Percentiles rank a stretch among this genome's conserved stretches.
Conservation (phyloP, 2,888 invertebrate species). For the Mesoligia furuncula region DNA sequence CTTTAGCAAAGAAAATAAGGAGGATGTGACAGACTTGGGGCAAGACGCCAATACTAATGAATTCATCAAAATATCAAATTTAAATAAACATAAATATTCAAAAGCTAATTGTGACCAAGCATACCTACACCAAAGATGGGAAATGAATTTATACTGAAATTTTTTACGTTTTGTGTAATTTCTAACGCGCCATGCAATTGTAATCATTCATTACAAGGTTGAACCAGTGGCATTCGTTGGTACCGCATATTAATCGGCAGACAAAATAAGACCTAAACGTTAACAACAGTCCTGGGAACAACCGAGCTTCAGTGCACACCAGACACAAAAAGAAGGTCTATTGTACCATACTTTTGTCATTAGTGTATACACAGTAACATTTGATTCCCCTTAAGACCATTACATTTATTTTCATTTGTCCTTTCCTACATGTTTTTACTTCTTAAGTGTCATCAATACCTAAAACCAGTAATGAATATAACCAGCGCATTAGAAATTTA, state of each 20-base stretch:
- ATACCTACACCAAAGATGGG: constrained; percentile 42
- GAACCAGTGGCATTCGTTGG: background rate
- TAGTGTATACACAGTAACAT: constrained; percentile 7
- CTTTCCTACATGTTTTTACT: background rate
- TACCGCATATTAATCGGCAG: constrained; percentile 34
- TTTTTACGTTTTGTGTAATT: background rate
- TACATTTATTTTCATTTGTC: background rate
- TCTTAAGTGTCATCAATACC: background rate
- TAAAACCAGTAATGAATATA: background rate
- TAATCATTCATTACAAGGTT: background rate
- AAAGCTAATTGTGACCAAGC: constrained; percentile 52
- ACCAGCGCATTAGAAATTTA: constrained; percentile 9
- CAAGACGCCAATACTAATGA: constrained; percentile 76
- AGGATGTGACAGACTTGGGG: constrained; percentile 64
- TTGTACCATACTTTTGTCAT: background rate
- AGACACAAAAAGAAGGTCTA: constrained; percentile 48
- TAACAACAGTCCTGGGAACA: constrained; percentile 13
- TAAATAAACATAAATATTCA: constrained; percentile 69
- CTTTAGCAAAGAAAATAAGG: constrained; percentile 66
- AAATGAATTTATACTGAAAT: constrained; percentile 11
- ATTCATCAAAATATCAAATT: constrained; percentile 67
- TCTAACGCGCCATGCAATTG: background rate
- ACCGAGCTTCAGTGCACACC: constrained; percentile 12
- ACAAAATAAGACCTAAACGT: constrained; percentile 35
- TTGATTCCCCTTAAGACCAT: background rate